Base-by-base conservation (phyloP, 2,113 vertebrate species). In the Herpetotheres cachinnans region DNA sequence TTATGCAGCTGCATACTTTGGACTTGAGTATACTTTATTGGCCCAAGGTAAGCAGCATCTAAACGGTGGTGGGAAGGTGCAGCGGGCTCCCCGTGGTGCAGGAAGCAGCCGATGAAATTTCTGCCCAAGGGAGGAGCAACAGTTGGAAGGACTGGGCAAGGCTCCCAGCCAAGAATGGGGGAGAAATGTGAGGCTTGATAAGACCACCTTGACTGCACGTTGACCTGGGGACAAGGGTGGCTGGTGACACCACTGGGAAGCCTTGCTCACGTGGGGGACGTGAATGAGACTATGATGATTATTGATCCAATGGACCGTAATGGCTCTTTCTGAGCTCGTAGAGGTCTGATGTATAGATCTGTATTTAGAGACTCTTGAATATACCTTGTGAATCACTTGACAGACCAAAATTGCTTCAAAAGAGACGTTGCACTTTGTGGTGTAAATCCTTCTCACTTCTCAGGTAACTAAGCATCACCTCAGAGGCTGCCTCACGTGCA, bases 331-430 rank as follows among this genome's bases (percentile, higher is more conserved):
- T 81, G 58, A 93, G 65, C 74, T 89, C 36, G 7, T 17, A 70
- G 94, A 38, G 79, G 52, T 93, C 63, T 89, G 42, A 42, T 85
- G 63, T 63, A 40, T 30, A 69, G 54, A 90, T 88, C 80, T 86
- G 46, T 89, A 71, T 46, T 50, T 89, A 80, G 77, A 67, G 71
- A 91, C 73, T 87, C 89, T 95, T 91, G 84, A 89, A 89, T 83
- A 88, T 36, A 67, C 73, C 52, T 97, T 55, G n/a, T 91, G 86
- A 94, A 78, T 63, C 61, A 71, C 46, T 62, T 78, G 55, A 74
- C 50, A 93, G 55, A n/a, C 65, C 38, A 19, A 89, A 95, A 88
- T 56, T 56, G 40, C 80, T 90, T 95, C 69, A 18, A 71, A 94
- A 93, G 44, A 85, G 54, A 47, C 8, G 8, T 77, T 94, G 81